phyloP scores from a whole-genome alignment of 2,113 vertebrate species.

The Oncorhynchus mykiss region DNA sequence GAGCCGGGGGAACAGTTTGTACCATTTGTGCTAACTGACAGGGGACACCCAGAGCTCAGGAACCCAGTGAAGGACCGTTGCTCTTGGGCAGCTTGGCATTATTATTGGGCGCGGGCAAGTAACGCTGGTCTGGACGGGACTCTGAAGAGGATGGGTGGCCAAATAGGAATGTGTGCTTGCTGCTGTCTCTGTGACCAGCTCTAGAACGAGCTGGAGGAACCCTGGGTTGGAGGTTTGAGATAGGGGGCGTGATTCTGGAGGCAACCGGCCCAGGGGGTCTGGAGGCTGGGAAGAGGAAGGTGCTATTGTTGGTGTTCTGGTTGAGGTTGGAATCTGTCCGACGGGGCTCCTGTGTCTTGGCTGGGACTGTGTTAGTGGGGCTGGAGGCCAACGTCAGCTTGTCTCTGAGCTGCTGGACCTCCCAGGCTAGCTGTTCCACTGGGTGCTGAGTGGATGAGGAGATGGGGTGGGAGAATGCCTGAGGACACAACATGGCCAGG shows the following conservation, averaged over 20 bases:
- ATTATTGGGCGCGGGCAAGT: conserved; percentile 39
- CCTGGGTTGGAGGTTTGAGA: conserved; percentile 49
- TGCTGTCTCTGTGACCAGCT: conserved; percentile 37
- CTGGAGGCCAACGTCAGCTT: conserved; percentile 53
- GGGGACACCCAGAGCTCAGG: conserved; percentile 36
- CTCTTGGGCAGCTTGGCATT: conserved; percentile 65
- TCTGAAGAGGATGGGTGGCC: conserved; percentile 55
- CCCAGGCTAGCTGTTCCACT: conserved; percentile 69
- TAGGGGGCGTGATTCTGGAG: conserved; percentile 25
- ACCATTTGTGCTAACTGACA: not conserved
- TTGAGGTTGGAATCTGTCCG: conserved; percentile 71
- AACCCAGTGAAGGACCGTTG: conserved; percentile 48
- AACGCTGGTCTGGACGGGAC: conserved; percentile 46
- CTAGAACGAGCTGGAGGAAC: conserved; percentile 11
- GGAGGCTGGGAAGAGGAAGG: conserved; percentile 71
- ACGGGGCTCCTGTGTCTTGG: conserved; percentile 35
- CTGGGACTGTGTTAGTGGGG: conserved; percentile 9
- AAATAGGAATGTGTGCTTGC: conserved; percentile 78
- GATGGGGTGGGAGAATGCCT: conserved; percentile 75
- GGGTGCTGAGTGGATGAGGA: conserved; percentile 69
- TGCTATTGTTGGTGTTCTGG: conserved; percentile 75
- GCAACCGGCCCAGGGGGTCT: conserved; percentile 28
- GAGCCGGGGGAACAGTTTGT: not conserved
- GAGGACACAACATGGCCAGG: conserved; percentile 4
- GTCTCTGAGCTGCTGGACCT: conserved; percentile 74